Percentiles rank a stretch among this genome's conserved stretches.
phyloP scores from a whole-genome alignment of 2,888 invertebrate species.

The Cordilura impudica region DNA sequence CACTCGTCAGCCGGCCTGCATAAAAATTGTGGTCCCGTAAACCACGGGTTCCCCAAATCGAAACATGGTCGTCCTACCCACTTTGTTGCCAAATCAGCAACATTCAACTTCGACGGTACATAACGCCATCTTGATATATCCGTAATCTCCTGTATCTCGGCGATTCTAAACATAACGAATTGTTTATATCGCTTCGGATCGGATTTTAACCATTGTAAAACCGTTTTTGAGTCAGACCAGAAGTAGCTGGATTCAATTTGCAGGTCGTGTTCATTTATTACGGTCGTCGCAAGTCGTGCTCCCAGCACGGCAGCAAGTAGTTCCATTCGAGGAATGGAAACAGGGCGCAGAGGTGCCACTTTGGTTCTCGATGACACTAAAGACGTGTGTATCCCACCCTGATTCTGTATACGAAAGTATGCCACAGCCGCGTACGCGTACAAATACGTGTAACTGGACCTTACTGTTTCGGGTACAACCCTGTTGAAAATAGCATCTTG shows the following conservation, averaged over 20 bases:
- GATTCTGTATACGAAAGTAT: constrained; percentile 49
- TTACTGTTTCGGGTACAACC: no score
- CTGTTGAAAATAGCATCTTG: no score
- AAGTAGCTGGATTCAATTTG: constrained; percentile 65
- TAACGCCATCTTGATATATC: constrained; percentile 43
- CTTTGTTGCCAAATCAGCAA: constrained; percentile 60
- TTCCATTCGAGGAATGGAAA: no score
- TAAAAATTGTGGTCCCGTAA: constrained; percentile 54
- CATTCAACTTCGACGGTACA: constrained; percentile 54
- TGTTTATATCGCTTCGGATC: constrained; percentile 59
- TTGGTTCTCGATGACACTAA: constrained; percentile 62
- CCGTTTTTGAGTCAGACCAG: constrained; percentile 66
- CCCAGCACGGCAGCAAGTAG: constrained; percentile 65
- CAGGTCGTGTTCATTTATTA: constrained; percentile 47
- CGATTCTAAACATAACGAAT: constrained; percentile 58
- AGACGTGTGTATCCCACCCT: constrained; percentile 11
- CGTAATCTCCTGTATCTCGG: constrained; percentile 55
- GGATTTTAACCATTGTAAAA: constrained; percentile 64
- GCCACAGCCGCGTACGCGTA: no score
- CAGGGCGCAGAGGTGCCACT: constrained; percentile 62
- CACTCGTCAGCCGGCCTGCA: neutral
- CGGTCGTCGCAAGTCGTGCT: constrained; percentile 48
- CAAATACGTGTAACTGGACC: no score
- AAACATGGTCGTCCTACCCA: constrained; percentile 33
- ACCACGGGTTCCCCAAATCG: constrained; percentile 32